A percentile compares a stretch with the other conserved stretches of the same genome.
These are phyloP conservation scores for Donacobius atricapilla DNA, from an alignment of 2,113 vertebrate genomes.

Conservation along the genomic window DNA sequence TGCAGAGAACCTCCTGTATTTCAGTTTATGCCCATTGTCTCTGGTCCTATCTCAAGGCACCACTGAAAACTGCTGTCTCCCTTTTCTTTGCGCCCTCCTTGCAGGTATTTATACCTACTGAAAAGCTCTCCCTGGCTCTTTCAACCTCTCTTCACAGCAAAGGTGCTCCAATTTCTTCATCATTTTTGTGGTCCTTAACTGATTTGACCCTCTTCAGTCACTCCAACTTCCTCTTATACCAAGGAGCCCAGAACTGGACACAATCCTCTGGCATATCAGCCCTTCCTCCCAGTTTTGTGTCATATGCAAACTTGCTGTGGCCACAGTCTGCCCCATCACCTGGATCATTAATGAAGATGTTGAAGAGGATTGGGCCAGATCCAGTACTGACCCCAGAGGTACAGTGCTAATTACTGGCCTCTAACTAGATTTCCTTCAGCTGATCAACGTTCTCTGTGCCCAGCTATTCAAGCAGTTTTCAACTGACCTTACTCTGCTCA, in stretches of 20 bases:
- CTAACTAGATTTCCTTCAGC: background rate
- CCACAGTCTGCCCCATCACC: background rate
- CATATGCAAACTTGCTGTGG: background rate
- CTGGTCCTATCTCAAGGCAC: background rate
- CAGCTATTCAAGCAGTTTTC: background rate
- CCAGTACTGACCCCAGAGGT: background rate
- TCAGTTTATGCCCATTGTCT: background rate
- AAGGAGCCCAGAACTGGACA: background rate
- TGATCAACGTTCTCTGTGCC: background rate
- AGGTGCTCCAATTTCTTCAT: background rate
- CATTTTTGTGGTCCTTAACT: background rate
- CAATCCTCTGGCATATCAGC: background rate
- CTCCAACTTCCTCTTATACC: background rate
- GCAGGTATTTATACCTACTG: background rate
- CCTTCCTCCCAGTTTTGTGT: background rate
- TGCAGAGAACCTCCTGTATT: background rate
- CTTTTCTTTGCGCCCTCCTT: no score
- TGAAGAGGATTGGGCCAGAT: background rate
- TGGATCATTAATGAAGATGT: background rate
- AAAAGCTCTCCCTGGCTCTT: background rate
- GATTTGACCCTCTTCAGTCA: background rate
- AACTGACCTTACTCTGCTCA: fast-evolving
- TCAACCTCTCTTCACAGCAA: background rate
- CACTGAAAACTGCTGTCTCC: background rate
- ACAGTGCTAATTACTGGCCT: background rate